phyloP scores from a whole-genome alignment of 2,888 invertebrate species.

The Chouioia cunea region DNA sequence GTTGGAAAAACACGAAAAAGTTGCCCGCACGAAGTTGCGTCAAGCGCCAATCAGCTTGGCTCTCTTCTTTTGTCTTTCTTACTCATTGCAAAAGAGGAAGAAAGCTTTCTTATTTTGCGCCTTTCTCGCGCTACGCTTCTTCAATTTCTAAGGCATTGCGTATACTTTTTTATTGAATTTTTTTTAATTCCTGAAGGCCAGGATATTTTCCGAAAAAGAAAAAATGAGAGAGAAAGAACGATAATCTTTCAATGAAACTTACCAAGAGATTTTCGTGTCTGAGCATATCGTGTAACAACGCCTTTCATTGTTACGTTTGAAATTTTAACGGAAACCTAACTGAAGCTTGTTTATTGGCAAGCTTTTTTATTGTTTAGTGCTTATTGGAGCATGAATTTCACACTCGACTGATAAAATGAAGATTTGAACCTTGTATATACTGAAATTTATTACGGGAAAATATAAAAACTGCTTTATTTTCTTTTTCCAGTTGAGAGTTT shows the following conservation, averaged over 20 bases:
- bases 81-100: not conserved
- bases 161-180: not conserved
- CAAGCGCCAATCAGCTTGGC: slow-evolving; percentile 5
- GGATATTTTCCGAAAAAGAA: no score
- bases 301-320: slow-evolving; percentile 1
- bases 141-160: not conserved
- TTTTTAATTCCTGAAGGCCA: not conserved
- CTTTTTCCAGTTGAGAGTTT: no score
- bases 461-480: no score
- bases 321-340: not conserved
- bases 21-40: not conserved
- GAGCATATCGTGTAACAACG: not conserved
- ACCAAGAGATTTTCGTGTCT: slow-evolving; percentile 8
- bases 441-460: no score
- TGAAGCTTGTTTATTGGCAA: no score
- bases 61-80: slow-evolving; percentile 4
- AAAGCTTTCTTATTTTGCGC: slow-evolving; percentile 1
- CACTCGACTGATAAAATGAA: no score
- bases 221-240: no score
- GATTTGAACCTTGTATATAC: no score
- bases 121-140: slow-evolving; percentile 1
- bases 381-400: no score
- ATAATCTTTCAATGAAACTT: slow-evolving; percentile 13
- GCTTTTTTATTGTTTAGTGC: no score
- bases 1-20: slow-evolving; percentile 5